Evolutionary conservation across 2,113 vertebrate species (phyloP).

Genomic region (Ageneiosus marmoratus): DNA sequence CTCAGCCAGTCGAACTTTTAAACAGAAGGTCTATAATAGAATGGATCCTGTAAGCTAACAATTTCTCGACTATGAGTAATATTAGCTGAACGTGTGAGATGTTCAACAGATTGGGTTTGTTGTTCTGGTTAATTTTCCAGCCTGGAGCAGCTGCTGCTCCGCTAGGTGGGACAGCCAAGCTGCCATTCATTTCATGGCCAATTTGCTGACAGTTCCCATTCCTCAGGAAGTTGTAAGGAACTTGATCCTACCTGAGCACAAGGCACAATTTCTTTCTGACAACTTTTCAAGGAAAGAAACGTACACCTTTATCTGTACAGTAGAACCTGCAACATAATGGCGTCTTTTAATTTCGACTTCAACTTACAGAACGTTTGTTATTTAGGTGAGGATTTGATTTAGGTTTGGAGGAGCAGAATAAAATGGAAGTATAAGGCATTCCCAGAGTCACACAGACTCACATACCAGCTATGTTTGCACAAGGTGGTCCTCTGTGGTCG

Average conservation of each 20-base stretch:
- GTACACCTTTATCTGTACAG: background rate
- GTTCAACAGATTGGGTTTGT: constrained; percentile 1
- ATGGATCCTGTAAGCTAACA: too few relatives aligned
- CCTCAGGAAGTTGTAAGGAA: background rate
- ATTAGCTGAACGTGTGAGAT: constrained; percentile 24
- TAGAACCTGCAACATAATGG: background rate
- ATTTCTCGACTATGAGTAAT: background rate
- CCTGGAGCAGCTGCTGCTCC: constrained; percentile 15
- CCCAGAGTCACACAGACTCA: constrained; percentile 2
- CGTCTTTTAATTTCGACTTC: background rate
- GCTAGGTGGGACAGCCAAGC: background rate
- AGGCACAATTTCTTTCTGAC: constrained; percentile 20
- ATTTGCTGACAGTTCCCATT: constrained; percentile 16
- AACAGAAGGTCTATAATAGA: background rate
- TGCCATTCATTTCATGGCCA: background rate
- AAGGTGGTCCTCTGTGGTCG: constrained; percentile 28
- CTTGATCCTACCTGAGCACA: constrained; percentile 18
- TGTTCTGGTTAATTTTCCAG: constrained; percentile 12
- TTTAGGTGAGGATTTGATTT: background rate
- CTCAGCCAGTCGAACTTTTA: background rate
- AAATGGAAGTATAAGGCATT: background rate
- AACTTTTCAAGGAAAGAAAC: background rate
- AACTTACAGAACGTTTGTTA: background rate
- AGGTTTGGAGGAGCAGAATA: background rate
- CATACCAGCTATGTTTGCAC: constrained; percentile 39